Conservation (phyloP, 1,140 invertebrate genomes). For the Xylocopa sonorina region DNA sequence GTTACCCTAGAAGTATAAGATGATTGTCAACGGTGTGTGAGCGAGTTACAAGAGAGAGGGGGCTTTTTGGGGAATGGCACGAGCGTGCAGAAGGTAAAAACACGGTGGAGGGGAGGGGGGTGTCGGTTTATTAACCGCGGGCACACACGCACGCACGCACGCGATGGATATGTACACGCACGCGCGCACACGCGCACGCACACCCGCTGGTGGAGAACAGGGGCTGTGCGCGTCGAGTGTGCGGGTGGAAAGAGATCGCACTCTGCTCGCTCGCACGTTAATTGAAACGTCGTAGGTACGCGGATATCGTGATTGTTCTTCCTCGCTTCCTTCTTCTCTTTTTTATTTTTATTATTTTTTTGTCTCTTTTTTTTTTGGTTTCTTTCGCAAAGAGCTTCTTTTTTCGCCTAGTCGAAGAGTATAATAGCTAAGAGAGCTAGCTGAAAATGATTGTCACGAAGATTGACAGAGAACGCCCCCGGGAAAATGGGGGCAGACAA, state of each 20-base stretch:
- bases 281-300: constrained; percentile 76
- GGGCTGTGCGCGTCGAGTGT: constrained; percentile 44
- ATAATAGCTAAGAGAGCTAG: constrained; percentile 57
- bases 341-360: too few relatives aligned
- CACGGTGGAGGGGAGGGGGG: too few relatives aligned
- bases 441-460: constrained; percentile 77
- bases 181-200: constrained; percentile 13
- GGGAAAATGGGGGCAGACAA: constrained; percentile 23
- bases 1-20: constrained; percentile 45
- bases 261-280: constrained; percentile 65
- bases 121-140: too few relatives aligned
- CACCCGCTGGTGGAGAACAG: too few relatives aligned
- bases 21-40: constrained; percentile 63
- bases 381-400: too few relatives aligned
- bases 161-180: not conserved
- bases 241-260: constrained; percentile 22
- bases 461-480: constrained; percentile 61
- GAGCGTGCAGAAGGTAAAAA: too few relatives aligned
- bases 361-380: too few relatives aligned
- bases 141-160: not conserved
- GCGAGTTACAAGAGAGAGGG: constrained; percentile 19
- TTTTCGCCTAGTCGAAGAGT: constrained; percentile 41
- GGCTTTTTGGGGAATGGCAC: too few relatives aligned
- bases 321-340: not conserved
- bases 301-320: constrained; percentile 22